Evolutionary conservation across 1,140 invertebrate species (phyloP), one percentile per base, ranked within the genome.

Genomic region (Pygmarrhopalites habei): DNA sequence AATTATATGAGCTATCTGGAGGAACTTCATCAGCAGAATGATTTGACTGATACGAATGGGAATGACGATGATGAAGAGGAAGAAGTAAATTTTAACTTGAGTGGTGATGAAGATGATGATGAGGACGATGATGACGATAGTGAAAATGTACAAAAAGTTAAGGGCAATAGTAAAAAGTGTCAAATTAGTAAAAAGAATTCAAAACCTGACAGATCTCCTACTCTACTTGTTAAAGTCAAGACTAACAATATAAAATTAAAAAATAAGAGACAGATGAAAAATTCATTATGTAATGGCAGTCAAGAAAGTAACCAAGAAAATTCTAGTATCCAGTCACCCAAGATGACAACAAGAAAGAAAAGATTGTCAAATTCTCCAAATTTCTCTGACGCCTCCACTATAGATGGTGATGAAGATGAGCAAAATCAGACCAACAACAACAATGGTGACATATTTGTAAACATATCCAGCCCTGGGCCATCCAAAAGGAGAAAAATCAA

Each of bases 1-100:
- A 70, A 70, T 28, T 70, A 67, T 25, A 62, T 65, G 62, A 67
- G 69, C 52, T 70, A 67, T 49, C 41, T 70, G 32, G 60, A 64
- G 44, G 62, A 70, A 46, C 32, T 64, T 51, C 23, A 59, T 29
- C 30, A 60, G 58, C 4, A 59, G 7, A 10, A 60, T 23, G 44
- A 52, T 30, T 7, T 23, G n/a, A 26, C 10, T 5, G 49, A 29
- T 4, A 30, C 5, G 5, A 30, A 5, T 52, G 3, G 14, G 5
- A 10, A 7, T 7, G 43, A 35, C 3, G 30, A 53, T 17, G n/a
- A 53, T 29, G 51, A 53, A 56, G 30, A 44, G 7, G 53, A 57
- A 57, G 29, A 21, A 57, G 57, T 5, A 35, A 35, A 35, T 7
- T 35, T 35, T 35, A 35, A 35, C 15, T 35, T 35, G 32, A 35